These are phyloP conservation scores for Cavia porcellus DNA, from an alignment of 2,113 vertebrate genomes.

Conservation along the genomic window DNA sequence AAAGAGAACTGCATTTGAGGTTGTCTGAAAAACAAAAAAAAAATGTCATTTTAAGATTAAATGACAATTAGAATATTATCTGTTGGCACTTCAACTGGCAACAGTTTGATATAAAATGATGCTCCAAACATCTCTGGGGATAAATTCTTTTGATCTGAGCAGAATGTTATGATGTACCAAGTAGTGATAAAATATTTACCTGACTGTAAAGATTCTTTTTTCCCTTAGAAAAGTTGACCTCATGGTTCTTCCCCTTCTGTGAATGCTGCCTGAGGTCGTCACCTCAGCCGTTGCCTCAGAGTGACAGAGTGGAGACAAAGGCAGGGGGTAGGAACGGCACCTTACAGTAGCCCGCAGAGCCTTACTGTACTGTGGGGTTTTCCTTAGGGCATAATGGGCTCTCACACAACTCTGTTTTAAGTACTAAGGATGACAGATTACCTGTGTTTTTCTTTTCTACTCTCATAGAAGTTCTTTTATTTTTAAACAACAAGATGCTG, in stretches of 20 bases:
- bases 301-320: background rate
- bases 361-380: background rate
- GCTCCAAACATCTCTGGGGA: conserved; percentile 11
- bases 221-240: conserved; percentile 39
- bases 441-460: background rate
- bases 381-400: background rate
- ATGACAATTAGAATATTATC: conserved; percentile 57
- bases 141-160: conserved; percentile 60
- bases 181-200: conserved; percentile 70
- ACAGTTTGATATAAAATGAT: conserved; percentile 24
- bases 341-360: background rate
- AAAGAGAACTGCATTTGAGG: conserved; percentile 45
- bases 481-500: background rate
- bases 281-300: background rate
- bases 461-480: background rate
- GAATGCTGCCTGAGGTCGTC: background rate
- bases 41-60: conserved; percentile 37
- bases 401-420: background rate
- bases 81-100: conserved; percentile 25
- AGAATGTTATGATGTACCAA: conserved; percentile 21
- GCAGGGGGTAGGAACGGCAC: fast-evolving
- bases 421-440: background rate
- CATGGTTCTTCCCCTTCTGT: background rate
- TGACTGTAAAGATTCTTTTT: conserved; percentile 5
- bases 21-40: conserved; percentile 33